phyloP scores from a whole-genome alignment of 2,888 invertebrate genomes.

The Pediacus dermestoides region DNA sequence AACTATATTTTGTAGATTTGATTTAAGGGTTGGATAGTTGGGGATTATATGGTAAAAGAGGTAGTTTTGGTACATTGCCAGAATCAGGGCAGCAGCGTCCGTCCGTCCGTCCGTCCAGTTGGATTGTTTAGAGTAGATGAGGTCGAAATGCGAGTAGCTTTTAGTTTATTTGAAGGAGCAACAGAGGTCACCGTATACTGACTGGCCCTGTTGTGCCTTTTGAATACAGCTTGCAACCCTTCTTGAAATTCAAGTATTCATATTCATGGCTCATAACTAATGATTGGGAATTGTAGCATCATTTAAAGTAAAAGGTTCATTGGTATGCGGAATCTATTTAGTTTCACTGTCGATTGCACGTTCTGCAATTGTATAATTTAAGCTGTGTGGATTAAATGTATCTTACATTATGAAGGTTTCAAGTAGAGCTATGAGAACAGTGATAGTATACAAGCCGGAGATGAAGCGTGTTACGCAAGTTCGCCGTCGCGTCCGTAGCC shows the following conservation, averaged over 20 bases:
- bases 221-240: slow-evolving; percentile 5
- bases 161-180: slow-evolving; percentile 8
- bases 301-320: slow-evolving; percentile 6
- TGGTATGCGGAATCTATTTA: slow-evolving; percentile 6
- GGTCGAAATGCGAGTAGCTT: slow-evolving; percentile 8
- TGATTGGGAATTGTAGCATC: slow-evolving; percentile 7
- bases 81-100: not conserved
- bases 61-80: slow-evolving; percentile 1
- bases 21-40: no score
- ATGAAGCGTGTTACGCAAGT: slow-evolving; percentile 7
- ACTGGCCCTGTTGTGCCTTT: not conserved
- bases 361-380: slow-evolving; percentile 7
- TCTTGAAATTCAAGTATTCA: slow-evolving; percentile 5
- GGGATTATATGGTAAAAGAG: no score
- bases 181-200: slow-evolving; percentile 6
- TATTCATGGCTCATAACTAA: slow-evolving; percentile 7
- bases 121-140: slow-evolving; percentile 8
- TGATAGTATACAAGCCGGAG: slow-evolving; percentile 4
- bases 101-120: no score
- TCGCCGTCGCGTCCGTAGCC: slow-evolving; percentile 10
- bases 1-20: no score
- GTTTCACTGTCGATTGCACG: slow-evolving; percentile 4
- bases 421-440: not conserved
- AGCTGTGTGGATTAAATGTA: not conserved
- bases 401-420: slow-evolving; percentile 1